phyloP scores from a whole-genome alignment of 2,888 invertebrate species.

The Rhingia rostrata region DNA sequence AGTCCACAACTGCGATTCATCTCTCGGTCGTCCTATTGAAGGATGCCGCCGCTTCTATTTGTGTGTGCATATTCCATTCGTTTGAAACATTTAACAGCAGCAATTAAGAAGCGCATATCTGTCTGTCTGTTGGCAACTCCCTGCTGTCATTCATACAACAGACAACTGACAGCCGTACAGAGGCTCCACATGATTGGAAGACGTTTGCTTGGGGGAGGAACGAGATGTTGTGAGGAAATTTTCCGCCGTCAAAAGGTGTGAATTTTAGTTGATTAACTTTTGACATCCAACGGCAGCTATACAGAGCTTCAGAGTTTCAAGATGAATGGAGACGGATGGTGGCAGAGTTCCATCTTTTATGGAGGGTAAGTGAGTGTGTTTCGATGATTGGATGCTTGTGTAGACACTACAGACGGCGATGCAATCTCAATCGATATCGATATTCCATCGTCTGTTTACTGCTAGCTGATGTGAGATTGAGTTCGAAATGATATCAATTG shows the following conservation, averaged over 20 bases:
- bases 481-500: slow-evolving; percentile 26
- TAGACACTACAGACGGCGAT: slow-evolving; percentile 13
- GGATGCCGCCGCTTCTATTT: no score
- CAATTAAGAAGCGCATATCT: background rate
- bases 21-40: no score
- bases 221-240: background rate
- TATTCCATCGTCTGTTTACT: slow-evolving; percentile 25
- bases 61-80: no score
- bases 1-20: no score
- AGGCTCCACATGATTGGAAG: background rate
- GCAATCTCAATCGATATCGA: slow-evolving; percentile 40
- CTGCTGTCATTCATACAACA: background rate
- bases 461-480: slow-evolving; percentile 12
- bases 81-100: background rate
- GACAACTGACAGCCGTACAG: background rate
- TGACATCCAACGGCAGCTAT: background rate
- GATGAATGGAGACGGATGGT: no score
- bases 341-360: background rate
- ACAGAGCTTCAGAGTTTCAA: no score
- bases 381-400: slow-evolving; percentile 28
- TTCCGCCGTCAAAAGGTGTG: background rate
- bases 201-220: background rate
- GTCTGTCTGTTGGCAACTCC: background rate
- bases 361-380: slow-evolving; percentile 8
- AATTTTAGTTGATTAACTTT: background rate